Evolutionary conservation across 2,888 invertebrate species (phyloP).

Genomic region (Apocheima hispidaria): DNA sequence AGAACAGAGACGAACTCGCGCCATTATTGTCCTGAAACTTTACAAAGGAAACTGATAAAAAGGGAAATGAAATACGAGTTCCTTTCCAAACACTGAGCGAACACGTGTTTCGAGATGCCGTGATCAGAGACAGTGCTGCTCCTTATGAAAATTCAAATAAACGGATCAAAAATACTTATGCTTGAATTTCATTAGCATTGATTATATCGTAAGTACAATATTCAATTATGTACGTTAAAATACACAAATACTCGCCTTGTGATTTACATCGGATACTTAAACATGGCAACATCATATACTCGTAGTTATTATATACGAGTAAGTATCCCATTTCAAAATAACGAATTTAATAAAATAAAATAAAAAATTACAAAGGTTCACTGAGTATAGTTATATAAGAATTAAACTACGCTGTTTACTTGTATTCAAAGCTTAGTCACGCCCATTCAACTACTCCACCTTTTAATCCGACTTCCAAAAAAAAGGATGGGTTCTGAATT

Average conservation of each 20-base stretch:
- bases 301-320: too few species aligned
- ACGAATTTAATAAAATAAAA: too few species aligned
- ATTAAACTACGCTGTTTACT: not conserved
- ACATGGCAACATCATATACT: not conserved
- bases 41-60: conserved; percentile 39
- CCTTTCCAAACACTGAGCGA: conserved; percentile 27
- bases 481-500: too few species aligned
- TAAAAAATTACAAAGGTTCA: not conserved
- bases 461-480: too few species aligned
- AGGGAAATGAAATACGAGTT: conserved; percentile 36
- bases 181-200: conserved; percentile 9
- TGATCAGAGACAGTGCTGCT: not conserved
- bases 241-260: not conserved
- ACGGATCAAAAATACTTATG: conserved; percentile 7
- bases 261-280: not conserved
- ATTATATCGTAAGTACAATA: conserved; percentile 17
- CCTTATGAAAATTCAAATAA: conserved; percentile 19
- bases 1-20: conserved; percentile 30
- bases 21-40: conserved; percentile 40
- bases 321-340: too few species aligned
- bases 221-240: conserved; percentile 1
- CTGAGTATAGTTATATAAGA: not conserved
- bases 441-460: too few species aligned
- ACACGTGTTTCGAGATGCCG: conserved; percentile 12
- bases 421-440: not conserved